Percentiles rank a stretch among this genome's conserved stretches.
phyloP scores from a whole-genome alignment of 2,113 vertebrate genomes.

The Centropus bengalensis region DNA sequence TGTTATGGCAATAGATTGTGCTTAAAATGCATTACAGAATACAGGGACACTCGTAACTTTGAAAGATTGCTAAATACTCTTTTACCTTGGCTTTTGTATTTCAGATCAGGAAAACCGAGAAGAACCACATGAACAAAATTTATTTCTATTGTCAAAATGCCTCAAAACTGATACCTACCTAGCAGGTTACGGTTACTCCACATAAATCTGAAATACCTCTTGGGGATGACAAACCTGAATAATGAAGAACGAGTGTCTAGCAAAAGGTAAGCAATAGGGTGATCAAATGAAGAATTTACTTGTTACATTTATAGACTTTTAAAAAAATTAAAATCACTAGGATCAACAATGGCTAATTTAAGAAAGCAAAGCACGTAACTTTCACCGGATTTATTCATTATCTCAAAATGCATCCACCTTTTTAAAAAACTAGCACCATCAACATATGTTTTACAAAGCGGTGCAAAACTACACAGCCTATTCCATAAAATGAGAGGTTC shows the following conservation, averaged over 20 bases:
- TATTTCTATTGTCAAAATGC: not conserved
- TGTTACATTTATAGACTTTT: not conserved
- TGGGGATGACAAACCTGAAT: not conserved
- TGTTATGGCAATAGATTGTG: not conserved
- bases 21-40: not conserved
- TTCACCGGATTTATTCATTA: not conserved
- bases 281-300: not conserved
- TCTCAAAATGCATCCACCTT: not conserved
- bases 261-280: not conserved
- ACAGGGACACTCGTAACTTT: not conserved
- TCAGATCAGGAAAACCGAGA: not conserved
- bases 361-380: not conserved
- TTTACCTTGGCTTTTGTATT: not conserved
- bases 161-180: not conserved
- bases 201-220: not conserved
- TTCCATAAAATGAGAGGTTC: not conserved
- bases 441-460: not conserved
- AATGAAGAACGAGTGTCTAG: not conserved
- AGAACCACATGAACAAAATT: not conserved
- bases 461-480: not conserved
- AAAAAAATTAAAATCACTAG: not conserved
- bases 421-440: not conserved
- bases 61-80: not conserved
- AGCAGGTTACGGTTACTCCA: not conserved
- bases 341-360: not conserved